Evolutionary conservation across 2,888 invertebrate species (phyloP), one percentile per base, ranked within the genome.

Genomic region (Cremastinae sp.): DNA sequence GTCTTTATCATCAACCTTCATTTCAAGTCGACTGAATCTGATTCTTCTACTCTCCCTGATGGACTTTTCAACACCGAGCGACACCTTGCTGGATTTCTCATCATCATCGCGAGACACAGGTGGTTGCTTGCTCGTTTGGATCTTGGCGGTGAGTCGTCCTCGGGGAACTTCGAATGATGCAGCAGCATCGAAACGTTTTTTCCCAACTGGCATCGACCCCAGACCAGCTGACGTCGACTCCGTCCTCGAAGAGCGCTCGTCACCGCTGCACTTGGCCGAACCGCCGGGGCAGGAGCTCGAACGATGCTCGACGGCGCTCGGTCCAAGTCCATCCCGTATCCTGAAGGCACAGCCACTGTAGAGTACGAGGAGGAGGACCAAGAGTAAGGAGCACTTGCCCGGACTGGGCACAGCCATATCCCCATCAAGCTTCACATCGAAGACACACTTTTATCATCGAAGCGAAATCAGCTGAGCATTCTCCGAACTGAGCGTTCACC

Each of bases 401-500:
- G 82, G 65, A 77, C 81, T 79, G 85, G 87, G 85, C 85, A 82
- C 69, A 78, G 86, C 87, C 87, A 88, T 88, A 76, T 82, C 83
- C 81, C 82, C 72, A 72, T 70, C 53, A 66, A 62, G 74, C 79
- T 83, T 87, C 82, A 83, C 87, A 86, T 87, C 82, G 83, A 84
- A 76, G 47, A 74, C 56, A 41, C 47, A 12, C 16, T 10, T 20
- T 59, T 53, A n/a, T 28, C 28, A 28, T 16, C 22, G 64, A 10
- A 47, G 68, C 43, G 3, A 53, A 51, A 14, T 53, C 53, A 18
- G 39, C 22, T 41, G 51, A 9, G 12, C 53, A 55, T 66, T 14
- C 41, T 16, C 22, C 4, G 22, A 12, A n/a, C 45, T 14, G n/a
- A 66, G 16, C 18, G 0, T 4, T 53, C 28, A 2, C 3, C 28